phyloP scores from a whole-genome alignment of 1,140 invertebrate species.

The Cherax destructor region DNA sequence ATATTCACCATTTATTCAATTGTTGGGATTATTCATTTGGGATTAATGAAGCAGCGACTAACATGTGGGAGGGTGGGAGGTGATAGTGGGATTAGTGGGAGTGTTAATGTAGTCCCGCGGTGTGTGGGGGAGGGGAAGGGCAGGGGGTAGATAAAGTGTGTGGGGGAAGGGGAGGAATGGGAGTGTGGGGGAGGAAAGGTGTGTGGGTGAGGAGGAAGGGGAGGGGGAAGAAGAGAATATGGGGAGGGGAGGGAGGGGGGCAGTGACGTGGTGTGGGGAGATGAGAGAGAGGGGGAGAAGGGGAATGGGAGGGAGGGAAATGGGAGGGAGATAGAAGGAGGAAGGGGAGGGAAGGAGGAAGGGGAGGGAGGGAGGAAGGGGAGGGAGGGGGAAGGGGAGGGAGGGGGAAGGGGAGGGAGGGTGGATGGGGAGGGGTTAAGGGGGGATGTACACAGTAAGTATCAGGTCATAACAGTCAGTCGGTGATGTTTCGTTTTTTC shows the following conservation, averaged over 20 bases:
- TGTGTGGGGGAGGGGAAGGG: background rate
- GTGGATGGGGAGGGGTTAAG: background rate
- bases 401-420: too few relatives aligned
- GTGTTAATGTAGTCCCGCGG: background rate
- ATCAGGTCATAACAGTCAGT: too few relatives aligned
- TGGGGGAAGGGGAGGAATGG: too few relatives aligned
- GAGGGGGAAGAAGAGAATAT: background rate
- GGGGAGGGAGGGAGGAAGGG: too few relatives aligned
- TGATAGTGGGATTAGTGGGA: background rate
- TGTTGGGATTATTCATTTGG: background rate
- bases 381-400: too few relatives aligned
- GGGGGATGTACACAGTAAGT: background rate
- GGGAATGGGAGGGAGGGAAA: too few relatives aligned
- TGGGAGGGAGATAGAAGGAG: too few relatives aligned
- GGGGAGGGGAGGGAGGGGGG: too few relatives aligned
- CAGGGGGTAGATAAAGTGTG: too few relatives aligned
- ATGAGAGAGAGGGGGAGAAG: background rate
- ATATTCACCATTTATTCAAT: slow-evolving; percentile 1
- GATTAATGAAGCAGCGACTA: background rate
- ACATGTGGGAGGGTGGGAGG: background rate
- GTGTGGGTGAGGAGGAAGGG: background rate
- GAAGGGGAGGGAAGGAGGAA: background rate
- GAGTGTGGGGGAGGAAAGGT: too few relatives aligned
- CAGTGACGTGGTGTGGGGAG: too few relatives aligned
- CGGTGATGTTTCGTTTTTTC: too few relatives aligned